Evolutionary conservation across 2,888 invertebrate genomes (phyloP).

Genomic region (Apotomis turbidana): DNA sequence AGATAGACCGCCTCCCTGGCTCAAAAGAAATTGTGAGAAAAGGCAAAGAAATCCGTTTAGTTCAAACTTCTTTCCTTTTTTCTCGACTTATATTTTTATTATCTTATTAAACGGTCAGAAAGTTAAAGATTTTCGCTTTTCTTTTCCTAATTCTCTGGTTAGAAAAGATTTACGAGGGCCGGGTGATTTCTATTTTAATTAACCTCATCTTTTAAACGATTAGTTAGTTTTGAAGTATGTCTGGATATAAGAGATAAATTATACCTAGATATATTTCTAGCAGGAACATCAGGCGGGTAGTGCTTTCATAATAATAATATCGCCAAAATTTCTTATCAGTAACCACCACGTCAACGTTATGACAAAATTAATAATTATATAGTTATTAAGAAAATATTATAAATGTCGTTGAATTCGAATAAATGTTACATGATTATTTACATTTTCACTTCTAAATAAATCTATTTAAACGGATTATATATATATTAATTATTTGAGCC

Average conservation of each 20-base stretch:
- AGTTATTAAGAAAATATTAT: no score
- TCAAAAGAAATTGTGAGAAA: conserved; percentile 48
- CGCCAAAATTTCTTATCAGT: no score
- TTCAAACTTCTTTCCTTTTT: conserved; percentile 53
- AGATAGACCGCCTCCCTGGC: conserved; percentile 36
- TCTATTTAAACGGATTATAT: no score
- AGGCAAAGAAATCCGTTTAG: conserved; percentile 56
- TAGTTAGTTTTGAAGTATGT: neutral
- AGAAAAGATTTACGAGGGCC: conserved; percentile 69
- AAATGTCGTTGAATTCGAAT: no score
- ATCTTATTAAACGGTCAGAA: conserved; percentile 82
- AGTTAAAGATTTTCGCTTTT: conserved; percentile 79
- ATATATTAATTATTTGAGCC: no score
- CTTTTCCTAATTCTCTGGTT: conserved; percentile 70
- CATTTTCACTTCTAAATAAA: no score
- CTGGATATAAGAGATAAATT: neutral
- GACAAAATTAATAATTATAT: no score
- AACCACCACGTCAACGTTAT: no score
- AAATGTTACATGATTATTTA: no score
- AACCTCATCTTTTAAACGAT: conserved; percentile 62
- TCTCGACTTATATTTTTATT: conserved; percentile 75
- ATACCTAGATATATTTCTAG: no score
- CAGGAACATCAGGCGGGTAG: no score
- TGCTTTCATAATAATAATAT: no score
- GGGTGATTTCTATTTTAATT: conserved; percentile 72